A percentile compares a stretch with the other conserved stretches of the same genome.
These are phyloP conservation scores for Zaprionus ornatus DNA, from an alignment of 1,140 invertebrate genomes.

Conservation along the genomic window DNA sequence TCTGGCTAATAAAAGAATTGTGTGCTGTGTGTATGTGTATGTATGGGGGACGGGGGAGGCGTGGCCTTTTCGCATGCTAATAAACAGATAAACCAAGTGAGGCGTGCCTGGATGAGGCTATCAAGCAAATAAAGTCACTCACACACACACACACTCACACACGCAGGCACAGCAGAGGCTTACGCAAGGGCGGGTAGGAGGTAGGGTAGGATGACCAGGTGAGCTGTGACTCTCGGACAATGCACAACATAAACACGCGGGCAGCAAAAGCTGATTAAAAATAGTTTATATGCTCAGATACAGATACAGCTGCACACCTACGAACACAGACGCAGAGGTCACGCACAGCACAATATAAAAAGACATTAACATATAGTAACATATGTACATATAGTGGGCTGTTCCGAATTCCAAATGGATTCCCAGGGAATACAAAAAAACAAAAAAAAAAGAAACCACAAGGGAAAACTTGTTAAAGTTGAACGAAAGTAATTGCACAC, in stretches of 20 bases:
- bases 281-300: conserved; percentile 31
- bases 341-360: conserved; percentile 1
- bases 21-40: neutral
- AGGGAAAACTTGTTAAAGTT: neutral
- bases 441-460: neutral
- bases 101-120: conserved; percentile 17
- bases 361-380: neutral
- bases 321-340: neutral
- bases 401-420: conserved; percentile 5
- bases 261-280: conserved; percentile 48
- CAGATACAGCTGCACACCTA: conserved; percentile 7
- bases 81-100: conserved; percentile 17
- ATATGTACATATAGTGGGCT: conserved; percentile 9
- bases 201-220: conserved; percentile 13
- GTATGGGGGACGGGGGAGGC: neutral
- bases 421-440: conserved; percentile 1
- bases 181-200: neutral
- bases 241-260: conserved; percentile 40
- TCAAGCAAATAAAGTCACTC: conserved; percentile 2
- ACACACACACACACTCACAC: neutral
- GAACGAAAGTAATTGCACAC: neutral
- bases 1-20: neutral
- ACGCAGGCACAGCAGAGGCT: neutral
- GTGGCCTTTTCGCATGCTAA: conserved; percentile 15
- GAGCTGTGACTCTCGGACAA: conserved; percentile 34